Conservation (phyloP, 1,140 invertebrate species). For the Maconellicoccus hirsutus region DNA sequence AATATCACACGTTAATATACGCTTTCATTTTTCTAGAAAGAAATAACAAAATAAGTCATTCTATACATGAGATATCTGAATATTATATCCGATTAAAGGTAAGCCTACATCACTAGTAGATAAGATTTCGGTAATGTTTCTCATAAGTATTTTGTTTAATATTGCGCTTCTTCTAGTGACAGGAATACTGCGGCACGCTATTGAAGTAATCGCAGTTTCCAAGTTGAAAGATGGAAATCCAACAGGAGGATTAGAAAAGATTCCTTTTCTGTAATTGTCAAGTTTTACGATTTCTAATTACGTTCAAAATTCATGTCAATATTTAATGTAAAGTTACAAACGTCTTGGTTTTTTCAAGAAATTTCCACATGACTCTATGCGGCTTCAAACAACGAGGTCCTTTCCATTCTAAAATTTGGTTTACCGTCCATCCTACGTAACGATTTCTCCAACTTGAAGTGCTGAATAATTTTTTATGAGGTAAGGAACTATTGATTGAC, state of each 20-base stretch:
- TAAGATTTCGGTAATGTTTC: constrained; percentile 59
- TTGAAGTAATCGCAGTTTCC: constrained; percentile 11
- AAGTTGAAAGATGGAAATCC: constrained; percentile 14
- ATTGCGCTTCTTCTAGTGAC: constrained; percentile 40
- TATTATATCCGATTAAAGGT: constrained; percentile 45
- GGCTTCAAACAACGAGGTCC: not conserved
- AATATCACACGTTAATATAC: constrained; percentile 23
- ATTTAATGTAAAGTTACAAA: not conserved
- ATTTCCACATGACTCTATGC: not conserved
- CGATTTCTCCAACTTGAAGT: not conserved
- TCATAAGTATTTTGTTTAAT: constrained; percentile 68
- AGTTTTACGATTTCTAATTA: not conserved
- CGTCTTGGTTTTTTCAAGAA: not conserved
- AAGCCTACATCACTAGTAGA: constrained; percentile 49
- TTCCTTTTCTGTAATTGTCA: not conserved
- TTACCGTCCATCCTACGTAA: not conserved
- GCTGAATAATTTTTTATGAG: not conserved
- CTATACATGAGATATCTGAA: constrained; percentile 51
- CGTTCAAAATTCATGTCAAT: not conserved
- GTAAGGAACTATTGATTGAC: not conserved
- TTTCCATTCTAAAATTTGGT: not conserved
- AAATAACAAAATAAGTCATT: not conserved
- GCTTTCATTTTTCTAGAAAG: constrained; percentile 24
- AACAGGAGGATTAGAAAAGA: constrained; percentile 20
- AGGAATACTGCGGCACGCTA: not conserved